phyloP scores from a whole-genome alignment of 1,140 invertebrate genomes.

The Drosophila sturtevanti region DNA sequence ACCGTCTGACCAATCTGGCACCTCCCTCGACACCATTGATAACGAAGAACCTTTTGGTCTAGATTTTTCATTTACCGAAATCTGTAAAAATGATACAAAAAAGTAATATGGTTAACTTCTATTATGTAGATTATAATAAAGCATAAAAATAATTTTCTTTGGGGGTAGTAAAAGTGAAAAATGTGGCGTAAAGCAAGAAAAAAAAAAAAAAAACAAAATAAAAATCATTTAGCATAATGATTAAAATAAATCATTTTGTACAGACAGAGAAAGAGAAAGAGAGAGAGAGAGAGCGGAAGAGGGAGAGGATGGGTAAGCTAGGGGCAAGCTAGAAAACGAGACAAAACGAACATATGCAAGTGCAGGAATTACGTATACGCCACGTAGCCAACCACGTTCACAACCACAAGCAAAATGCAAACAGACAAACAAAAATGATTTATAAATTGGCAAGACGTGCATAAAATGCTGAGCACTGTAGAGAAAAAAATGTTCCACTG shows the following conservation, averaged over 20 bases:
- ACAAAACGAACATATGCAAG: constrained; percentile 45
- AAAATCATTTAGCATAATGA: constrained; percentile 80
- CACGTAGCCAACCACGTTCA: constrained; percentile 66
- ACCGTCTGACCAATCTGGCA: background rate
- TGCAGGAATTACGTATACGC: constrained; percentile 69
- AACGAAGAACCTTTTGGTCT: background rate
- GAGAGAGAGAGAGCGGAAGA: background rate
- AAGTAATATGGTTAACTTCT: background rate
- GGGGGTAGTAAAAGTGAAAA: constrained; percentile 60
- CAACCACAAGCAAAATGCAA: constrained; percentile 68
- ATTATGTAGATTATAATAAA: background rate
- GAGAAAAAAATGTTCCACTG: constrained; percentile 64
- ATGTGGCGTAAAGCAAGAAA: constrained; percentile 47
- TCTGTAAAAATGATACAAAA: background rate
- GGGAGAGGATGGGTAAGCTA: background rate
- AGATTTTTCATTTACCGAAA: background rate
- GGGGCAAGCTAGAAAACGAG: constrained; percentile 3
- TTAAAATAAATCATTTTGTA: constrained; percentile 79
- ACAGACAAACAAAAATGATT: constrained; percentile 80
- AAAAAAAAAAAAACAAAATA: background rate
- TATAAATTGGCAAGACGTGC: constrained; percentile 80
- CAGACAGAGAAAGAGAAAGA: background rate
- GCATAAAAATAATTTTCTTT: constrained; percentile 66
- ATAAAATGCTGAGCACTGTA: constrained; percentile 73
- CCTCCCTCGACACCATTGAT: background rate